phyloP scores from a whole-genome alignment of 2,888 invertebrate species.

The Eudasyphora cyanicolor region DNA sequence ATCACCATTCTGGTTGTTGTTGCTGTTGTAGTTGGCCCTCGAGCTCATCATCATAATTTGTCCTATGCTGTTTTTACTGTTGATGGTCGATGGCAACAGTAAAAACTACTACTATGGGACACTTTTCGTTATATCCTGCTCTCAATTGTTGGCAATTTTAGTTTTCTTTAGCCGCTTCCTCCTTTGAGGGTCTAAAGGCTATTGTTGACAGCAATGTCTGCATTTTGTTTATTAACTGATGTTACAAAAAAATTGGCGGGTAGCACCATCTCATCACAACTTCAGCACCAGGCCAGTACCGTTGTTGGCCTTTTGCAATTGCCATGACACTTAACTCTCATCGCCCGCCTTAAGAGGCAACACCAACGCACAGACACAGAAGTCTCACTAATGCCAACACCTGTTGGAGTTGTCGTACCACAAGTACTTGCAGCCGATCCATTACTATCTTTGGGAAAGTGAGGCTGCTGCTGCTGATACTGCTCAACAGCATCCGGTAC shows the following conservation, averaged over 20 bases:
- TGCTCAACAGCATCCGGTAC: neutral
- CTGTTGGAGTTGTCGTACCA: neutral
- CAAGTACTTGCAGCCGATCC: constrained; percentile 2
- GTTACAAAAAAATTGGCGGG: constrained; percentile 4
- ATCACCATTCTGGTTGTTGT: constrained; percentile 2
- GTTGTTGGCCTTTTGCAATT: constrained; percentile 15
- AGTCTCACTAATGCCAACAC: constrained; percentile 4
- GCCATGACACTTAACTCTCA: constrained; percentile 26
- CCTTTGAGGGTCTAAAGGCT: neutral
- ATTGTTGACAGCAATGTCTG: constrained; percentile 1
- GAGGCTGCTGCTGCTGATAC: neutral
- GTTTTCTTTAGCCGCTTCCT: neutral
- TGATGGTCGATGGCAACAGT: no score
- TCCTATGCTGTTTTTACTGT: neutral
- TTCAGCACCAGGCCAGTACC: neutral
- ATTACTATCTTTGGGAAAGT: neutral
- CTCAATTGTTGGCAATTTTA: constrained; percentile 15
- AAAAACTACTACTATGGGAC: neutral
- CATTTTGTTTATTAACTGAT: constrained; percentile 9
- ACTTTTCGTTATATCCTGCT: neutral
- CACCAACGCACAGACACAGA: no score
- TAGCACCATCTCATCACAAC: no score
- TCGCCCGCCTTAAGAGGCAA: constrained; percentile 11
- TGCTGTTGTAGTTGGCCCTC: no score
- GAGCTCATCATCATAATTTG: neutral